A percentile compares a stretch with the other conserved stretches of the same genome.
Evolutionary conservation across 2,113 vertebrate genomes (phyloP).

Genomic region (Stercorarius parasiticus): DNA sequence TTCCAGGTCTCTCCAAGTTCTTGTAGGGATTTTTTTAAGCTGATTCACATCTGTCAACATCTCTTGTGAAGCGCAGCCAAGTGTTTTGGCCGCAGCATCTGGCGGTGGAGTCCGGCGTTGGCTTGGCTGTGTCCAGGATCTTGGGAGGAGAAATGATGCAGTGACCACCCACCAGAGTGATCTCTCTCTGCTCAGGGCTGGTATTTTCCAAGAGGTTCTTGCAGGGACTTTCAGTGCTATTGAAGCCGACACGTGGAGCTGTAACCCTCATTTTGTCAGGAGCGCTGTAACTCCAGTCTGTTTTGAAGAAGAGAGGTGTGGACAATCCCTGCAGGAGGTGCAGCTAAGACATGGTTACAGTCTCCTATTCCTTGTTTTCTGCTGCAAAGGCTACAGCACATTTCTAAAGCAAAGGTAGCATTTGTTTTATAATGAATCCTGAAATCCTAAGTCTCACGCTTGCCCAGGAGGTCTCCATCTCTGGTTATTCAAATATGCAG

Average conservation of each 20-base stretch:
- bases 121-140: background rate
- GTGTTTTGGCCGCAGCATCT: background rate
- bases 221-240: background rate
- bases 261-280: background rate
- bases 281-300: background rate
- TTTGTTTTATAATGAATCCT: background rate
- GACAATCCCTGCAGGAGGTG: background rate
- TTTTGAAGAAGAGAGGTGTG: background rate
- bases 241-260: background rate
- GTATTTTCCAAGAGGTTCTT: background rate
- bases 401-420: background rate
- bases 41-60: background rate
- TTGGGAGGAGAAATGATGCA: background rate
- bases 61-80: constrained; percentile 29
- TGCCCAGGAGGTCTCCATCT: background rate
- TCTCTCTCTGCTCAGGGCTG: background rate
- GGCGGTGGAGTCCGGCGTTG: rapidly evolving
- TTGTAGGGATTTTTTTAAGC: background rate
- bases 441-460: background rate
- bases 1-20: background rate
- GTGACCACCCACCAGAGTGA: background rate
- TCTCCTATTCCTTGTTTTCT: background rate
- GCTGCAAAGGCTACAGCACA: background rate
- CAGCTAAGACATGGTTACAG: background rate
- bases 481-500: background rate